Base-by-base conservation (phyloP, 2,797 vertebrate species). In the Eutrigla gurnardus region DNA sequence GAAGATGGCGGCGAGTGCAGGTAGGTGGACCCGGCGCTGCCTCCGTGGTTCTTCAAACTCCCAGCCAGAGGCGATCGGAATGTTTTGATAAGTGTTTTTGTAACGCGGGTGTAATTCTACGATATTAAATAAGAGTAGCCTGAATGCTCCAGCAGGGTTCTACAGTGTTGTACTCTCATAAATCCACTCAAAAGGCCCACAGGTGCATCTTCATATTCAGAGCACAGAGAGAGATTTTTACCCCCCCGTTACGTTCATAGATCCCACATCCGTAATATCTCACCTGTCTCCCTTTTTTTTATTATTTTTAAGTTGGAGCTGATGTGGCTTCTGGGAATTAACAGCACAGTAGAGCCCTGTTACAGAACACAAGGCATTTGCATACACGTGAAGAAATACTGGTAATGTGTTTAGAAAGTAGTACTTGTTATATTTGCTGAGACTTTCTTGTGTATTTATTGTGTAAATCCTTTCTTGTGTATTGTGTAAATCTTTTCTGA, bases 1-100 rank as follows among this genome's bases (percentile, higher is more conserved):
- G 96, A 95, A 96, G 96, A 96, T 93, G 83, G 94, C 95, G 94
- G 90, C 88, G 83, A 90, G 90, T 89, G 87, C 95, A 97, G 97
- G 97, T 98, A 97, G 96, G 97, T 97, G 91, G 91, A 94, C 65
- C 68, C 70, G 84, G 89, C 63, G 82, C 83, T 77, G 78, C 67
- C 75, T 84, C 73, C 37, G 25, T 4, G 73, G 78, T 74, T 85
- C 85, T 36, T 82, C 73, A 33, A 17, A 47, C 72, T 76, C 53
- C 62, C 61, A 65, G 45, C 47, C 43, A 43, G 42, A 71, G 75
- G 55, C 7, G 4, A 36, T 47, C 37, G 53, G 36, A 69, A 50
- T 72, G 59, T 64, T 70, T 25, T 72, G 25, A 71, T 69, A 45
- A 61, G 3, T 70, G 39, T 57, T 5, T 5, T 39, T 25, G 0